Evolutionary conservation across 2,888 invertebrate species (phyloP), one percentile per base, ranked within the genome.

Genomic region (Augochlorella aurata): DNA sequence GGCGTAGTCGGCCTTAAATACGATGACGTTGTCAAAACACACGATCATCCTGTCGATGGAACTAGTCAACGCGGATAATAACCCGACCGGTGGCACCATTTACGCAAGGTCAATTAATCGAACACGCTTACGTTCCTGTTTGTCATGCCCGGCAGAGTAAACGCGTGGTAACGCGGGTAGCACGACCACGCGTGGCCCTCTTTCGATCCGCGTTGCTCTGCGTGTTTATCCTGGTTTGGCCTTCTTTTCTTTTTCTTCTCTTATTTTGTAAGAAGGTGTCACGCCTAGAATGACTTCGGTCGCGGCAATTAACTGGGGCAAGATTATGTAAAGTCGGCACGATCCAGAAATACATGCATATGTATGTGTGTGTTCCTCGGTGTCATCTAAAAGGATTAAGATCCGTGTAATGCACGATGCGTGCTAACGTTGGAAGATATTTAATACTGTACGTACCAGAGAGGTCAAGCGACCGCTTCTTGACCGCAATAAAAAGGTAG

Each of bases 1-100:
- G 29, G 2, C 2, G 29, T 14, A n/a, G 61, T 70, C 61, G 77
- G 73, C 80, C 49, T 44, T 76, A 81, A 84, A 84, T 78, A 81
- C 78, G 66, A 52, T 76, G 78, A 76, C 74, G 76, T 63, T 78
- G 76, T 77, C 65, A 84, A 71, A 85, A 85, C 84, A 84, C 12
- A 68, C 63, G 76, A 84, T 81, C 74, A 81, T 76, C 76, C 70
- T 76, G 82, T 82, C 83, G 79, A 14, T 52, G 61, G 50, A 29
- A 18, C 66, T 1, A n/a, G 45, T 49, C 66, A n/a, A 58, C 47
- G 29, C 16, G 58, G 45, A 71, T 72, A 70, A 81, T 70, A 50
- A 74, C 58, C 74, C 29, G 29, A 29, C 58, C 73, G 38, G 73
- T 71, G 70, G 61, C 70, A 73, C 58, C 73, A 16, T 29, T 81